Evolutionary conservation across 1,140 invertebrate genomes (phyloP), one percentile per base, ranked within the genome.

Genomic region (Lineus longissimus): DNA sequence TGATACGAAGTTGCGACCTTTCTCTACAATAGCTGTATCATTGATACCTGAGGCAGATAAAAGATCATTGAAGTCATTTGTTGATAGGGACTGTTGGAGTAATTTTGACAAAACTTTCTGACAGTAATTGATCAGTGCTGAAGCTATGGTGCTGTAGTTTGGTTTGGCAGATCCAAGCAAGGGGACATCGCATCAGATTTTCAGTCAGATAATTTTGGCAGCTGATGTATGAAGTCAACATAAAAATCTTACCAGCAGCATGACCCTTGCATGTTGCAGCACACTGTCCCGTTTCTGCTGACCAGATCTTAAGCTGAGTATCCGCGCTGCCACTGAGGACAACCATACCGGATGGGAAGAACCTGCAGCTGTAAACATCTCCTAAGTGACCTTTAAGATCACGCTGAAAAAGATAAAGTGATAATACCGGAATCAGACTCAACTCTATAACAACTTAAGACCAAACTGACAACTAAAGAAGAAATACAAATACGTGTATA

Each of bases 281-380:
- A 80, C 88, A 88, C 25, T 84, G 74, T 40, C 88, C 89, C 58
- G 85, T 86, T 69, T 88, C 85, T 4, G 87, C 87, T 61, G 86
- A 88, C 88, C 89, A 91, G 60, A 91, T 86, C 70, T 87, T 87
- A 1, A 89, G 78, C 41, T 84, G 83, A 71, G 88, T 87, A 81
- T 91, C 90, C 45, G 87, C 86, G 2, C 88, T 88, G 61, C 86
- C 87, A 60, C 85, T 86, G 51, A 91, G 76, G 1, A 89, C 78
- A 25, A 90, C 89, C 55, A 88, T 73, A 6, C 88, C 88, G 61
- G 88, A 89, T 33, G 89, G 89, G 69, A 90, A 91, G 73, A 89
- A 90, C 55, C 81, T 80, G 72, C 88, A 88, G 61, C 82, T 85
- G 73, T 90, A 89, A 0, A 89, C 85, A 66, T 90, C 88, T 64